Evolutionary conservation across 2,888 invertebrate species (phyloP).

Genomic region (Theodoxus fluviatilis): DNA sequence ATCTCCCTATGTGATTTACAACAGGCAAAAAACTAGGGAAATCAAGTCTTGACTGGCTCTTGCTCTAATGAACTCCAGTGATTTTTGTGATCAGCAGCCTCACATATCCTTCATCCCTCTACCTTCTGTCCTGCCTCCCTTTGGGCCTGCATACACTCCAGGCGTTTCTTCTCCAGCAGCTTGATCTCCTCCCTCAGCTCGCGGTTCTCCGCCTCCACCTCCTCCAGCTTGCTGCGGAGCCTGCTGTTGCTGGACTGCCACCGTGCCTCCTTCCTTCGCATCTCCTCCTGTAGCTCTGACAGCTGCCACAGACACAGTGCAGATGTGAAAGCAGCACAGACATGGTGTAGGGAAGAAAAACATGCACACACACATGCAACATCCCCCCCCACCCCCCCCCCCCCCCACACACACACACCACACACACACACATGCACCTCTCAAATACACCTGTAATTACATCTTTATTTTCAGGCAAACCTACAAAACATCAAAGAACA

Average conservation of each 20-base stretch:
- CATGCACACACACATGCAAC: neutral
- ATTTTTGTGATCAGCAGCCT: too few species aligned
- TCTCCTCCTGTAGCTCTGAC: conserved; percentile 60
- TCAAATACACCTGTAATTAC: too few species aligned
- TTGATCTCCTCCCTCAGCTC: conserved; percentile 62
- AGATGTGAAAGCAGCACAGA: neutral
- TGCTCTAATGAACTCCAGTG: neutral
- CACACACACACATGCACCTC: too few species aligned
- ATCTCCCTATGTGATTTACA: too few species aligned
- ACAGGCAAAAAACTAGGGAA: too few species aligned
- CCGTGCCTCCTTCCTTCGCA: conserved; percentile 61
- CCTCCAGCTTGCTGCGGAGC: conserved; percentile 56
- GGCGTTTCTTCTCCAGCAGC: conserved; percentile 57
- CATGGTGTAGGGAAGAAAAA: neutral
- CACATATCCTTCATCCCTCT: neutral
- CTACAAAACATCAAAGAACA: neutral
- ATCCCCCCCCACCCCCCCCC: too few species aligned
- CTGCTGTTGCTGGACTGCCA: conserved; percentile 60
- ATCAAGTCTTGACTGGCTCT: neutral
- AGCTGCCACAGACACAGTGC: conserved; percentile 41
- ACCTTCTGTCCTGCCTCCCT: conserved; percentile 17
- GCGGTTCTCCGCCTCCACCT: conserved; percentile 60
- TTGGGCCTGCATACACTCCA: conserved; percentile 59
- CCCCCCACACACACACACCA: too few species aligned
- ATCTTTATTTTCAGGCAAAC: too few species aligned